Base-by-base conservation (phyloP, 2,888 invertebrate genomes). In the Caenorhabditis parvicauda region DNA sequence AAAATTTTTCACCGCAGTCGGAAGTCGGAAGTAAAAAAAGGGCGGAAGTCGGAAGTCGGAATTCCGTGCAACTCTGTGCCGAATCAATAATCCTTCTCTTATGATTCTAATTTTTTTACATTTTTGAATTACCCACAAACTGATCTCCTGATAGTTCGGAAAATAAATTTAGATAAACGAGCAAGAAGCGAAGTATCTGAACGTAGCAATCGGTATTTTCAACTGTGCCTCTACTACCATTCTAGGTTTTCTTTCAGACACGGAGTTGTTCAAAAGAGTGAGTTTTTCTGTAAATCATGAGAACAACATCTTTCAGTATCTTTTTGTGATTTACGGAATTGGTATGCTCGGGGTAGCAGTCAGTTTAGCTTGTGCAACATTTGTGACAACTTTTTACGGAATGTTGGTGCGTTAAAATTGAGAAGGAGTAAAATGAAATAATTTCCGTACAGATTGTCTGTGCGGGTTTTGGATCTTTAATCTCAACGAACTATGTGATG, bases 181-280 rank as follows among this genome's bases (percentile, higher is more conserved):
- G 0, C 32, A 21, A 6, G 51, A 88, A 47, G 88, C 89, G 3
- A 90, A 92, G 4, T 87, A 87, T 60, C 86, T 93, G 70, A 86
- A 93, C 65, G 90, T 92, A 49, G 86, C 89, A 0, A 90, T 94
- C 74, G 92, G 92, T 24, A 87, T 91, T 61, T 89, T 90, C 2
- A 94, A 92, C 82, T 91, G 91, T 17, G 86, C 92, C 76, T 93
- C 92, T 72, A 91, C 91, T 88, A 87, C 91, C 19, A 86, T 87
- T 4, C 87, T 91, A 37, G 94, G 94, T 24, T 90, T 90, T 86
- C 86, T 92, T 9, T 92, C 93, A 1, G 94, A 95, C 83, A 88
- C 88, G 76, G 86, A 89, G 0, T 88, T 88, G 86, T 45, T 52
- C 25, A 46, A 51, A 38, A 35, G 56, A 24, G 66, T 57, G 45